Evolutionary conservation across 1,140 invertebrate species (phyloP).

Genomic region (Pseudomyrmex pallidus): DNA sequence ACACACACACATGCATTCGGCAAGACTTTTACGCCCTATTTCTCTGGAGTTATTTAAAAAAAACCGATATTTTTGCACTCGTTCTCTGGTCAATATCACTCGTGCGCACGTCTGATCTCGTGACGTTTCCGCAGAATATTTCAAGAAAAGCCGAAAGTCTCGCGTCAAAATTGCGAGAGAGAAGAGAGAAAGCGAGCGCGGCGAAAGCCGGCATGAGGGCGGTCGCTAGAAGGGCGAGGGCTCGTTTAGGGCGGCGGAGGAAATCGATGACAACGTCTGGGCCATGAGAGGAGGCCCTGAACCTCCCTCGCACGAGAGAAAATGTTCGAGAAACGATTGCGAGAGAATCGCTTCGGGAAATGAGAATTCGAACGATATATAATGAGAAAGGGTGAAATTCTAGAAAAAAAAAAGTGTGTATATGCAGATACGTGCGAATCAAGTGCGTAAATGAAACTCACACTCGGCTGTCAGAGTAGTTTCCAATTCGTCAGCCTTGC

Average conservation of each 20-base stretch:
- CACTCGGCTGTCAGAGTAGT: slow-evolving; percentile 60
- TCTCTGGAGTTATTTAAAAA: neutral
- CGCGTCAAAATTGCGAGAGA: slow-evolving; percentile 13
- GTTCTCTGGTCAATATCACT: slow-evolving; percentile 17
- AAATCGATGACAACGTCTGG: slow-evolving; percentile 77
- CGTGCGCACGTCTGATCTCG: slow-evolving; percentile 13
- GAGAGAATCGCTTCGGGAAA: too few species aligned
- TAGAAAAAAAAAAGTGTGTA: too few species aligned
- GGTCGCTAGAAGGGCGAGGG: slow-evolving; percentile 61
- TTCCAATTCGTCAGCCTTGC: slow-evolving; percentile 38
- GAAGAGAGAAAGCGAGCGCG: neutral
- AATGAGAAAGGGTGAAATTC: too few species aligned
- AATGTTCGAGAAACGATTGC: neutral
- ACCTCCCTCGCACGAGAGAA: slow-evolving; percentile 15
- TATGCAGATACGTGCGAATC: too few species aligned
- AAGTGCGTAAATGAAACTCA: slow-evolving; percentile 52
- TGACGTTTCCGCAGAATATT: slow-evolving; percentile 6
- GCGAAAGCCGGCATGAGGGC: slow-evolving; percentile 27
- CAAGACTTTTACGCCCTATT: neutral
- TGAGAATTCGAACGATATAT: too few species aligned
- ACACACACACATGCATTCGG: neutral
- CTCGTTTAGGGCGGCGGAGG: slow-evolving; percentile 61
- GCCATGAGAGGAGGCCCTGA: slow-evolving; percentile 58
- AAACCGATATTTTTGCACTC: neutral
- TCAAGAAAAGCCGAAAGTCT: neutral